These are phyloP conservation scores for Corythornis cristatus DNA, from an alignment of 2,113 vertebrate genomes.

Conservation along the genomic window DNA sequence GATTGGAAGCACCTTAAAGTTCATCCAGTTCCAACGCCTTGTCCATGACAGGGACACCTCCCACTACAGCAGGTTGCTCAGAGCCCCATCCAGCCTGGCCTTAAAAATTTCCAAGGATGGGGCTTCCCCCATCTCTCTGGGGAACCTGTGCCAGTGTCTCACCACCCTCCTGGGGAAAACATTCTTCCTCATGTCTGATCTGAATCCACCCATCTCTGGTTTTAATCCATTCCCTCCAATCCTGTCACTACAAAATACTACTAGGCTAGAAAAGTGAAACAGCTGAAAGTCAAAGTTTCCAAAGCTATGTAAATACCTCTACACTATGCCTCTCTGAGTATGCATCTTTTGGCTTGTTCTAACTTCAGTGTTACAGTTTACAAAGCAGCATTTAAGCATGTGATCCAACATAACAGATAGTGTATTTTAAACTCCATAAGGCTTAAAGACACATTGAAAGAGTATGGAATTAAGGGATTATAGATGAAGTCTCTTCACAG, in stretches of 20 bases:
- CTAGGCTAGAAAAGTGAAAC: background rate
- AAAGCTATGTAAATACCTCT: background rate
- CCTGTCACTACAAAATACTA: background rate
- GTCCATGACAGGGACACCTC: too few species aligned
- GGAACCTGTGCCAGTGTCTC: too few species aligned
- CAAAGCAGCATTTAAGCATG: background rate
- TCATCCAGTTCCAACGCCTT: too few species aligned
- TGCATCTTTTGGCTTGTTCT: background rate
- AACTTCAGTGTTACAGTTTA: background rate
- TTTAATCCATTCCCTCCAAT: too few species aligned
- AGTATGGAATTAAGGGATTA: background rate
- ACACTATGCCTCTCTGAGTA: background rate
- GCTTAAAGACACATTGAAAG: background rate
- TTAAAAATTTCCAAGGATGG: too few species aligned
- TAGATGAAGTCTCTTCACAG: background rate
- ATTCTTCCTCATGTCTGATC: too few species aligned
- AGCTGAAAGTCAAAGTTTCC: background rate
- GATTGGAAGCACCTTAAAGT: too few species aligned
- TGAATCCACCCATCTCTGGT: too few species aligned
- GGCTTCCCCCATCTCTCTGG: too few species aligned
- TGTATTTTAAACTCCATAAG: background rate
- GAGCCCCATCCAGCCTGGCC: too few species aligned
- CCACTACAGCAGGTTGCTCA: too few species aligned
- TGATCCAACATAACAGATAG: background rate
- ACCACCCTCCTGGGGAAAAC: too few species aligned